Conservation (phyloP, 2,113 vertebrate species). For the Lepisosteus osseus region DNA sequence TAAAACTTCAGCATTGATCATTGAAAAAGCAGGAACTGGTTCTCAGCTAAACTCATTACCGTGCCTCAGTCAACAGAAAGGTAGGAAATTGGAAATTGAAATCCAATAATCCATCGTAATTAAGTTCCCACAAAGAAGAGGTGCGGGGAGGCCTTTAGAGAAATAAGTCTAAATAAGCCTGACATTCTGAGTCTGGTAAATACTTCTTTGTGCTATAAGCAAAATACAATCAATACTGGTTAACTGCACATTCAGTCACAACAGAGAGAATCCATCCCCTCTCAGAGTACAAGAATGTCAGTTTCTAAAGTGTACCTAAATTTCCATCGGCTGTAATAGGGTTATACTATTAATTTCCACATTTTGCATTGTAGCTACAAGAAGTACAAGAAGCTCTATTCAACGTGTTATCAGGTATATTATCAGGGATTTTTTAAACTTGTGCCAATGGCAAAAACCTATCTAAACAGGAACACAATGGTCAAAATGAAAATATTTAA, state of each 20-base stretch:
- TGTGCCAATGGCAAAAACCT: no score
- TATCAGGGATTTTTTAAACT: no score
- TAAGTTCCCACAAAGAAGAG: slow-evolving; percentile 26
- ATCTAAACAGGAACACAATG: no score
- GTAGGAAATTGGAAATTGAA: not conserved
- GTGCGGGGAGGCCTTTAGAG: slow-evolving; percentile 33
- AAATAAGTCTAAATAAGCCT: slow-evolving; percentile 37
- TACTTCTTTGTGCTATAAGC: slow-evolving; percentile 51
- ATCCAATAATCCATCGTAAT: slow-evolving; percentile 25
- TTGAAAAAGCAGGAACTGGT: slow-evolving; percentile 1
- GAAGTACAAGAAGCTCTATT: not conserved
- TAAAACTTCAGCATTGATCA: no score
- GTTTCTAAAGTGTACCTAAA: not conserved
- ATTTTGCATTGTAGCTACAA: no score
- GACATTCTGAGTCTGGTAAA: slow-evolving; percentile 35
- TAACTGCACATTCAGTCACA: slow-evolving; percentile 17
- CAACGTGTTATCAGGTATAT: no score
- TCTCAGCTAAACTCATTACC: slow-evolving; percentile 27
- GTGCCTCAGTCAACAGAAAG: slow-evolving; percentile 7
- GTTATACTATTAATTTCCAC: no score
- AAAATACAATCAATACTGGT: slow-evolving; percentile 46
- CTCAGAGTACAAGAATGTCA: slow-evolving; percentile 7
- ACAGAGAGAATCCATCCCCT: slow-evolving; percentile 9
- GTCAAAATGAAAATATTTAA: no score
- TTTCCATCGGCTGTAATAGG: no score